Evolutionary conservation across 2,797 vertebrate species (phyloP), one percentile per base, ranked within the genome.

Genomic region (Gobionotothen gibberifrons): DNA sequence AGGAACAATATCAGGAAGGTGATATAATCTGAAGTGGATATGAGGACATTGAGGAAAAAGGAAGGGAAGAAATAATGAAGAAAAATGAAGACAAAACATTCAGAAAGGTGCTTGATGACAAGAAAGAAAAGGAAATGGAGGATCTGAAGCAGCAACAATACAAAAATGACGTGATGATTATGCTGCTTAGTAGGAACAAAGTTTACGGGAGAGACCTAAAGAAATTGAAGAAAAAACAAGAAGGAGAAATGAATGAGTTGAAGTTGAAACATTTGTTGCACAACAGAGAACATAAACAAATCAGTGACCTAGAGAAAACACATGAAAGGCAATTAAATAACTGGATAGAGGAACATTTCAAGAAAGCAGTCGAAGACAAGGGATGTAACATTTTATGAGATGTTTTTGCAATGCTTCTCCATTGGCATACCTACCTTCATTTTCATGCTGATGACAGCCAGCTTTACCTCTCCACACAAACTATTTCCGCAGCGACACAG

Each of bases 261-360:
- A 59, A 58, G 19, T 0, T 0, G 4, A 0, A 1, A 2, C 16
- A 19, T 3, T 7, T 6, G 2, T 2, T 10, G 12, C 1, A 14
- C 5, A 8, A 19, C 1, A 17, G 0, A n/a, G 47, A 58, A 5
- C 7, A 61, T 0, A 9, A 22, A 4, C 5, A 70, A 1, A 51
- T 76, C 0, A 1, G 12, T 0, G 11, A 14, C 14, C 52, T 83
- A 0, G 17, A 43, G 0, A 39, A 39, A 7, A 21, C 0, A 0
- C 82, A 89, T 2, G 58, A 89, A 5, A 22, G 47, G 2, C 76
- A 89, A 46, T n/a, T 53, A 0, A 9, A 85, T 3, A 3, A n/a
- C 0, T 87, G 76, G 85, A 76, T 72, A 14, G 32, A 59, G 21
- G 47, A 59, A 10, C 16, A 53, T 5, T 47, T 75, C 42, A 26